These are phyloP conservation scores for Thymelicus lineola DNA, from an alignment of 2,888 invertebrate species.

Conservation along the genomic window DNA sequence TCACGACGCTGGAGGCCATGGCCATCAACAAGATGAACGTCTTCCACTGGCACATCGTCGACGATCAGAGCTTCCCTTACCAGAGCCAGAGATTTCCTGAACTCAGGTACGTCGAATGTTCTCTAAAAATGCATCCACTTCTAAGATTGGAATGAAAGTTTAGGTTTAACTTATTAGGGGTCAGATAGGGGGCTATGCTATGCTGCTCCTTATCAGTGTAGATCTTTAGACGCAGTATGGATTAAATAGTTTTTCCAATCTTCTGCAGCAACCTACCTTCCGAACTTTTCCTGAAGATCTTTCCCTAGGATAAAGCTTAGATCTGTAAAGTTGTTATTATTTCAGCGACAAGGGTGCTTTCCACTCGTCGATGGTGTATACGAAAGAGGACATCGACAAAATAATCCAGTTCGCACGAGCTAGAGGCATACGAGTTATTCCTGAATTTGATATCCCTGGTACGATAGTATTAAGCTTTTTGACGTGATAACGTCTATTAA, in stretches of 20 bases:
- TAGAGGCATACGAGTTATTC: conserved; percentile 94
- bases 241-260: too few species aligned
- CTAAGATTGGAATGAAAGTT: background rate
- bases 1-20: conserved; percentile 92
- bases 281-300: too few species aligned
- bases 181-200: background rate
- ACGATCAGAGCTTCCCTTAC: conserved; percentile 97
- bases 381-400: conserved; percentile 85
- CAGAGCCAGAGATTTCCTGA: conserved; percentile 91
- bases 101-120: conserved; percentile 82
- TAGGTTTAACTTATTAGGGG: too few species aligned
- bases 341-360: conserved; percentile 88
- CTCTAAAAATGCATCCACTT: too few species aligned
- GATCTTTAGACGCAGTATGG: too few species aligned
- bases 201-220: too few species aligned
- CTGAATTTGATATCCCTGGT: conserved; percentile 97
- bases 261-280: too few species aligned
- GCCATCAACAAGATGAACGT: conserved; percentile 96
- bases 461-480: too few species aligned
- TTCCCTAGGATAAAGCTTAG: too few species aligned
- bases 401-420: conserved; percentile 91
- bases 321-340: conserved; percentile 42
- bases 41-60: conserved; percentile 98
- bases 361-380: conserved; percentile 86
- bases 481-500: too few species aligned